Percentiles rank a stretch among this genome's conserved stretches.
Conservation (phyloP, 2,113 vertebrate genomes). For the Cyanoramphus novaezelandiae region DNA sequence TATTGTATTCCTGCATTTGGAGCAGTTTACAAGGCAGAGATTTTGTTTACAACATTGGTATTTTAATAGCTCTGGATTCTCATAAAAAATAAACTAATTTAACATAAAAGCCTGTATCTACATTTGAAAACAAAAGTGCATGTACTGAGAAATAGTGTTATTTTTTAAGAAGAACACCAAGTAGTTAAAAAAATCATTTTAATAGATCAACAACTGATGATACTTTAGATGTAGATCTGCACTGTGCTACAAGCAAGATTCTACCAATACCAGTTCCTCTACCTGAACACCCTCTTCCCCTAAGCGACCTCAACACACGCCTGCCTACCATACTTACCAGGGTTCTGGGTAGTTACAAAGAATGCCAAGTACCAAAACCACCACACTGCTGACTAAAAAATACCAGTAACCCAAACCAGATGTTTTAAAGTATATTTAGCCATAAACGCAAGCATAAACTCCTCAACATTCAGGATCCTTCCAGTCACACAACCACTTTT, state of each 20-base stretch:
- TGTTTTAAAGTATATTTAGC: conserved; percentile 1
- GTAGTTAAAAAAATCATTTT: conserved; percentile 41
- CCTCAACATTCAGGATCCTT: conserved; percentile 9
- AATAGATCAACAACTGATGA: conserved; percentile 24
- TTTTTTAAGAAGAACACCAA: conserved; percentile 39
- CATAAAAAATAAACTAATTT: conserved; percentile 63
- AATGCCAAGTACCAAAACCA: conserved; percentile 36
- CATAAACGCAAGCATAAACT: not conserved
- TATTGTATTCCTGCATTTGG: conserved; percentile 60
- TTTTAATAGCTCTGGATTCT: conserved; percentile 71
- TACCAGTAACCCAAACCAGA: conserved; percentile 3
- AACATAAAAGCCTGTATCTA: conserved; percentile 60
- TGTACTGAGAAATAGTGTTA: conserved; percentile 63
- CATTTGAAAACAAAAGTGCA: conserved; percentile 70
- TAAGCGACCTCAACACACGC: not conserved
- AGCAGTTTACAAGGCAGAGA: conserved; percentile 69
- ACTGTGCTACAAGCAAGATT: conserved; percentile 41
- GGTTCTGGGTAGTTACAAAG: conserved; percentile 8
- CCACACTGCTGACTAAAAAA: not conserved
- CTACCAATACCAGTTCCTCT: conserved; percentile 37
- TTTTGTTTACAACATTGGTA: conserved; percentile 50
- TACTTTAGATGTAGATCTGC: conserved; percentile 37
- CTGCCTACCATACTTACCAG: not conserved
- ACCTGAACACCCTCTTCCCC: conserved; percentile 10
- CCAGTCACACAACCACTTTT: not conserved